Evolutionary conservation across 2,888 invertebrate species (phyloP).

Genomic region (Julus scandinavius): DNA sequence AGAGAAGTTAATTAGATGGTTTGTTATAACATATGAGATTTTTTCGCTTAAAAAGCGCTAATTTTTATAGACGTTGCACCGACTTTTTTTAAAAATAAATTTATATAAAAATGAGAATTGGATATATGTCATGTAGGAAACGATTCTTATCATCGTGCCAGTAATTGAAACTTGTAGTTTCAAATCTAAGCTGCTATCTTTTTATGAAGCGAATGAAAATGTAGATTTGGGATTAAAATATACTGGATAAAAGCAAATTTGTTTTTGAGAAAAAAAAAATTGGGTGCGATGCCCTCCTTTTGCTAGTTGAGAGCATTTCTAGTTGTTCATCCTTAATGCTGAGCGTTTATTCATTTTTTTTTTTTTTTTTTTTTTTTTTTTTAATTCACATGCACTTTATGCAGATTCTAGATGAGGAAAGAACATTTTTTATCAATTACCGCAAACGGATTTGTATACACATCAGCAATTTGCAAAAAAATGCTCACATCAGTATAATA

Average conservation of each 20-base stretch:
- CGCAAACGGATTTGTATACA: not conserved
- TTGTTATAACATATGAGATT: not conserved
- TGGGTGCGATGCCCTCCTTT: constrained; percentile 17
- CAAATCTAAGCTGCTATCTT: constrained; percentile 7
- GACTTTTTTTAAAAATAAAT: not conserved
- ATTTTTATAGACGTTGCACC: not conserved
- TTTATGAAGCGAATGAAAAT: constrained; percentile 46
- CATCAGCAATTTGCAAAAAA: constrained; percentile 4
- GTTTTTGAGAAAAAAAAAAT: not conserved
- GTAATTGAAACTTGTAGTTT: constrained; percentile 40
- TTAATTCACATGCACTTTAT: constrained; percentile 19
- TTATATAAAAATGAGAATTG: not conserved
- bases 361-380: not conserved
- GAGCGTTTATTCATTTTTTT: not conserved
- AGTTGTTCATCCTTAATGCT: not conserved
- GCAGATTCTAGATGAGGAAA: not conserved
- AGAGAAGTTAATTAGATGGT: not conserved
- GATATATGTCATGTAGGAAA: not conserved
- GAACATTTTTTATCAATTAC: not conserved
- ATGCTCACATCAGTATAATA: not conserved
- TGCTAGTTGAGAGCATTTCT: not conserved
- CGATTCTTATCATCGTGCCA: constrained; percentile 1
- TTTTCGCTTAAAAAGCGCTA: not conserved
- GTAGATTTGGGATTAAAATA: constrained; percentile 44
- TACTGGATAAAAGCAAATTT: not conserved